A percentile compares a stretch with the other conserved stretches of the same genome.
Conservation (phyloP, 2,113 vertebrate species). For the Rhynchomys soricoides region DNA sequence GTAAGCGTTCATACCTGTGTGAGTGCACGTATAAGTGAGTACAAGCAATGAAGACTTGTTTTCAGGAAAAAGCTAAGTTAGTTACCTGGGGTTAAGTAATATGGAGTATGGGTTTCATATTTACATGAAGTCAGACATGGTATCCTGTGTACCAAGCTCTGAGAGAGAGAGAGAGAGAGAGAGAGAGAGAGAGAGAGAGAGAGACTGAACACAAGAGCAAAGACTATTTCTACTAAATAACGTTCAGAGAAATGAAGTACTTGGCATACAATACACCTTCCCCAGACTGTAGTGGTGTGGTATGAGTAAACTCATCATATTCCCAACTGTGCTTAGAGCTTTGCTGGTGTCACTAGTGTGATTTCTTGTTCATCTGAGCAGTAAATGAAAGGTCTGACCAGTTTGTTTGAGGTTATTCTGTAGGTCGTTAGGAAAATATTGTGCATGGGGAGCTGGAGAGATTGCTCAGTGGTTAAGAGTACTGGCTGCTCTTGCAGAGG, state of each 20-base stretch:
- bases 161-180: background rate
- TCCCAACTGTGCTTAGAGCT: background rate
- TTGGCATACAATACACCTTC: background rate
- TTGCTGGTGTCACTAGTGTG: background rate
- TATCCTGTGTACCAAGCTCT: background rate
- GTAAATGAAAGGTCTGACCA: background rate
- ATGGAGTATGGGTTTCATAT: background rate
- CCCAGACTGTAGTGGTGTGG: background rate
- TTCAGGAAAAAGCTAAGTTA: constrained; percentile 7
- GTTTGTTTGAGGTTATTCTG: constrained; percentile 12
- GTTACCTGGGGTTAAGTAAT: constrained; percentile 10
- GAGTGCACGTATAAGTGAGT: background rate
- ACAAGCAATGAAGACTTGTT: background rate
- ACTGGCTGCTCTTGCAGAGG: too few relatives aligned
- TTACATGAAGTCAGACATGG: background rate
- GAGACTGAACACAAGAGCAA: background rate
- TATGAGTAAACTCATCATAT: background rate
- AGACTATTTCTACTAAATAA: background rate
- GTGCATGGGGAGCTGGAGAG: too few relatives aligned
- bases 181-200: background rate
- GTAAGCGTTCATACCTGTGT: background rate
- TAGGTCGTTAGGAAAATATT: constrained; percentile 22
- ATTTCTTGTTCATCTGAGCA: background rate
- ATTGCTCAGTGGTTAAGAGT: too few relatives aligned
- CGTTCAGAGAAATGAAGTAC: background rate